A percentile compares a stretch with the other conserved stretches of the same genome.
phyloP scores from a whole-genome alignment of 2,797 vertebrate species.

The Pseudomugil gertrudae region DNA sequence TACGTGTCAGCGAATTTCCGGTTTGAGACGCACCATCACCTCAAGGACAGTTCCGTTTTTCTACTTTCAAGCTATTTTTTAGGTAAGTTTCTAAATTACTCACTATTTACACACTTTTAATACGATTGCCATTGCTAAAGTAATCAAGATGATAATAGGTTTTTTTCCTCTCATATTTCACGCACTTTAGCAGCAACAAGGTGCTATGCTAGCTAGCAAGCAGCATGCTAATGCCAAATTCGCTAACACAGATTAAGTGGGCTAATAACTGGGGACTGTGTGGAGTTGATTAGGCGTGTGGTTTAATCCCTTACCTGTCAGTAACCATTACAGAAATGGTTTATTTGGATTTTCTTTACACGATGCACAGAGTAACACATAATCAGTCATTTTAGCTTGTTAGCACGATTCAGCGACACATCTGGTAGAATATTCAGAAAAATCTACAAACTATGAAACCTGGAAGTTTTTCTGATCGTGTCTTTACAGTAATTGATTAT shows the following conservation, averaged over 20 bases:
- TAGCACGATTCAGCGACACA: background rate
- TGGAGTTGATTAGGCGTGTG: conserved; percentile 5
- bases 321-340: too few relatives aligned
- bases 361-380: background rate
- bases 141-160: background rate
- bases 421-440: background rate
- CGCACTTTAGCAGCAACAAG: conserved; percentile 4
- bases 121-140: fast-evolving
- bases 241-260: conserved; percentile 47
- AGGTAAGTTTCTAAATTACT: conserved; percentile 17
- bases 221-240: conserved; percentile 63
- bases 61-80: background rate
- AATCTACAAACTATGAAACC: background rate
- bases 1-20: background rate
- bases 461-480: background rate
- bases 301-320: conserved; percentile 26
- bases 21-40: conserved; percentile 17
- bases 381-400: background rate
- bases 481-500: background rate
- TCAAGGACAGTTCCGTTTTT: conserved; percentile 43
- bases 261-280: conserved; percentile 52
- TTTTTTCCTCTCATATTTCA: background rate
- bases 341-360: too few relatives aligned
- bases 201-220: conserved; percentile 54
- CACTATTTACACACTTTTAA: too few relatives aligned